These are phyloP conservation scores for Agrypnia vestita DNA, from an alignment of 1,140 invertebrate species.

Conservation along the genomic window DNA sequence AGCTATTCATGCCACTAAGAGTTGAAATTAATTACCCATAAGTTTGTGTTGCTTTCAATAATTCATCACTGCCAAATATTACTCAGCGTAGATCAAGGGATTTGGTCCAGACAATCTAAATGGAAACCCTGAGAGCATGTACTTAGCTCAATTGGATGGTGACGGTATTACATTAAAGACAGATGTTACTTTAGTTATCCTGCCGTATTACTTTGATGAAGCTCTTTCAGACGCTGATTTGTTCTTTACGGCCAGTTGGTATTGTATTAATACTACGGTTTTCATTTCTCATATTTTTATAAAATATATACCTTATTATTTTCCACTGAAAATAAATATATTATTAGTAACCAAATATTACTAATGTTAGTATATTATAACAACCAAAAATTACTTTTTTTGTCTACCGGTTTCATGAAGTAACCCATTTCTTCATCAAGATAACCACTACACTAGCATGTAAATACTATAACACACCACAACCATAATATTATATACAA, in stretches of 20 bases:
- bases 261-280: background rate
- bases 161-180: background rate
- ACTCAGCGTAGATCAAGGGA: conserved; percentile 9
- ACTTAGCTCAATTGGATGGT: background rate
- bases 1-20: background rate
- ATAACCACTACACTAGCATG: too few relatives aligned
- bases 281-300: background rate
- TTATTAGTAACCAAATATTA: too few relatives aligned
- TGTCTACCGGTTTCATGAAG: too few relatives aligned
- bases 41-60: conserved; percentile 1
- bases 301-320: too few relatives aligned
- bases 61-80: background rate
- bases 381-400: too few relatives aligned
- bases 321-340: too few relatives aligned
- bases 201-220: background rate
- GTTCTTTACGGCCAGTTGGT: background rate
- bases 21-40: conserved; percentile 22
- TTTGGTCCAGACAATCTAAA: conserved; percentile 15
- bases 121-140: background rate
- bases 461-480: too few relatives aligned
- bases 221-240: background rate
- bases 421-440: too few relatives aligned
- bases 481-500: too few relatives aligned
- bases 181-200: background rate
- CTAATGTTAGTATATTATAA: too few relatives aligned